phyloP scores from a whole-genome alignment of 2,797 vertebrate species.

The Malurus leucopterus region DNA sequence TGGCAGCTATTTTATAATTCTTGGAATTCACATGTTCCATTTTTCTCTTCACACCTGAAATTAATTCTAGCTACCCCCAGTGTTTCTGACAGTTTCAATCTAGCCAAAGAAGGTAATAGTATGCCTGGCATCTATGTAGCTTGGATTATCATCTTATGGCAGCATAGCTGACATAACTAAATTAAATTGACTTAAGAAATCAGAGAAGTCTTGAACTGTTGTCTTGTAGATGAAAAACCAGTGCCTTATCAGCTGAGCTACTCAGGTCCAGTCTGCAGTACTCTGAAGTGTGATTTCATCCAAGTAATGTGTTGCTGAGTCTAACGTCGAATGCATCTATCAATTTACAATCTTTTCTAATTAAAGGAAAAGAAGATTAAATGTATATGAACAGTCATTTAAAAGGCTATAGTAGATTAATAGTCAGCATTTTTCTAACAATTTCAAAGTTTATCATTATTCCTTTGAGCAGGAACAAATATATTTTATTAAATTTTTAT shows the following conservation, averaged over 20 bases:
- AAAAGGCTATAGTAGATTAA: neutral
- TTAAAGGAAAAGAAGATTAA: conserved; percentile 39
- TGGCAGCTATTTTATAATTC: neutral
- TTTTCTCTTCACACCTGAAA: conserved; percentile 9
- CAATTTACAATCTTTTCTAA: conserved; percentile 5
- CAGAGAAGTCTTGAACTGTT: conserved; percentile 69
- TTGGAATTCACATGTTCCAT: neutral
- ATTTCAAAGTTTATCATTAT: neutral
- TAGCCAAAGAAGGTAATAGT: conserved; percentile 64
- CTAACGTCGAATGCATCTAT: neutral
- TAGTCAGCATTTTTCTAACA: neutral
- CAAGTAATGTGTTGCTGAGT: conserved; percentile 61
- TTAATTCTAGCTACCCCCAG: neutral
- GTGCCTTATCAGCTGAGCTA: conserved; percentile 69
- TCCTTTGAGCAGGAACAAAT: neutral
- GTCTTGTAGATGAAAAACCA: conserved; percentile 71
- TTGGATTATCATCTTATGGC: conserved; percentile 70
- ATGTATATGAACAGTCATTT: neutral
- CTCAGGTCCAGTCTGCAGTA: conserved; percentile 53
- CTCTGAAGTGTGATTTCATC: conserved; percentile 67
- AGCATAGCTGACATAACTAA: conserved; percentile 72
- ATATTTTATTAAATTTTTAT: neutral
- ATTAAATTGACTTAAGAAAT: conserved; percentile 76
- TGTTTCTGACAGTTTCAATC: conserved; percentile 27
- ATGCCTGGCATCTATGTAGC: conserved; percentile 63